Conservation (phyloP, 2,888 invertebrate species). For the Diachrysia chrysitis region DNA sequence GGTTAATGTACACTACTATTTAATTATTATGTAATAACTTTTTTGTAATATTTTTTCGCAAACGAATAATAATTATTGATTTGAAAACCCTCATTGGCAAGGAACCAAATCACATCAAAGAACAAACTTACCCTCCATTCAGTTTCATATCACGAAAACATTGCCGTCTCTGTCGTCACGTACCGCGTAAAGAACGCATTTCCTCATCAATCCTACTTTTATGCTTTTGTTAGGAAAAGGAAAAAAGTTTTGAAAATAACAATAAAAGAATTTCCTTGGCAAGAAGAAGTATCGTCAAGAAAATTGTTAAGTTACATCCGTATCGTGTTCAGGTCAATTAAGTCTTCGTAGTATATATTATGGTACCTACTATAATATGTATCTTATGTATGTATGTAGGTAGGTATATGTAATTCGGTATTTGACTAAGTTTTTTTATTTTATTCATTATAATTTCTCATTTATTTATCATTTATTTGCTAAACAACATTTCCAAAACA, state of each 20-base stretch:
- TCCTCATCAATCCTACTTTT: constrained; percentile 4
- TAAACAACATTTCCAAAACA: too few relatives aligned
- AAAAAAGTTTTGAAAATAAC: not conserved
- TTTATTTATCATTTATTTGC: too few relatives aligned
- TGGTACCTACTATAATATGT: not conserved
- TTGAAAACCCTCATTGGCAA: too few relatives aligned
- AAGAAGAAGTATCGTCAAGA: not conserved
- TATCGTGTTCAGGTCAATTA: constrained; percentile 4
- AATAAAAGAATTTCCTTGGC: not conserved
- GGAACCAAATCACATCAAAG: not conserved
- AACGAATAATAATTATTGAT: too few relatives aligned
- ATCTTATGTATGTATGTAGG: too few relatives aligned
- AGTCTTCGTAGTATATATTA: not conserved
- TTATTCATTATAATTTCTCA: too few relatives aligned
- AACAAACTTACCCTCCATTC: not conserved
- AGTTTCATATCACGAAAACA: not conserved
- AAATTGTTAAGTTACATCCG: constrained; percentile 4
- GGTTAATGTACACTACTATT: too few relatives aligned
- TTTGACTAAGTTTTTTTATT: too few relatives aligned
- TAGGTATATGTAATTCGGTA: too few relatives aligned
- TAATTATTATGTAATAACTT: too few relatives aligned
- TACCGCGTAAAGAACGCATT: constrained; percentile 3
- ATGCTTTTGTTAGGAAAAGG: constrained; percentile 4
- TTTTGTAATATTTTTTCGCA: too few relatives aligned
- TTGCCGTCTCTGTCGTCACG: not conserved